Evolutionary conservation across 2,113 vertebrate species (phyloP).

Genomic region (Arenaria interpres): DNA sequence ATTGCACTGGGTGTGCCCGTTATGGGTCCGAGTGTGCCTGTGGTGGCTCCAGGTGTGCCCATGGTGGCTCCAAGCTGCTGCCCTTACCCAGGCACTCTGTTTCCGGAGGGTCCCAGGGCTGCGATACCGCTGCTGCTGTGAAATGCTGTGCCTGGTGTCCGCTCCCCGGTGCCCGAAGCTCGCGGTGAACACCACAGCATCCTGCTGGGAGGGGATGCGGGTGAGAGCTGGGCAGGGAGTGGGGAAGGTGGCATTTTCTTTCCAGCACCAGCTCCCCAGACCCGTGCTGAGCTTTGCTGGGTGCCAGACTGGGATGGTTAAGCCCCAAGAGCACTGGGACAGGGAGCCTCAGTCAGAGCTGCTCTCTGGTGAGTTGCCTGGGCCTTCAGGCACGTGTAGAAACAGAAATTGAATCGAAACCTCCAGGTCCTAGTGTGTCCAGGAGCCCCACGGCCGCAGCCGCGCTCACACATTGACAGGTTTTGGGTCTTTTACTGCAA

Average conservation of each 20-base stretch:
- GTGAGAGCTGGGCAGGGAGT: too few species aligned
- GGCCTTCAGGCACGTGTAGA: accelerated
- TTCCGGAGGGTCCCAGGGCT: too few species aligned
- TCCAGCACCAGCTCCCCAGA: not conserved
- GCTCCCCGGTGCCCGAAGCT: not conserved
- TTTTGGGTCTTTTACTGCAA: not conserved
- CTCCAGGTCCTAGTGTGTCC: accelerated
- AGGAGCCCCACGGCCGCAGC: accelerated
- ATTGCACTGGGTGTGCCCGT: too few species aligned
- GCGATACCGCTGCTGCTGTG: accelerated
- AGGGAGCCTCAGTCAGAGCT: not conserved
- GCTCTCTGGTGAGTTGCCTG: accelerated
- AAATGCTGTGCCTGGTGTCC: accelerated
- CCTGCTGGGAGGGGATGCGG: accelerated
- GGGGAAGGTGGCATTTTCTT: accelerated
- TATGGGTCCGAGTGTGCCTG: too few species aligned
- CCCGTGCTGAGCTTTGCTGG: accelerated
- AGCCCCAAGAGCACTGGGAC: accelerated
- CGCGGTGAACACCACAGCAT: not conserved
- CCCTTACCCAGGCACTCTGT: accelerated
- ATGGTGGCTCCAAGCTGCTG: not conserved
- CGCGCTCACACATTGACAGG: not conserved
- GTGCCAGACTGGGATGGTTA: not conserved
- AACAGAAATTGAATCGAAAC: not conserved
- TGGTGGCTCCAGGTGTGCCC: not conserved